A percentile compares a stretch with the other conserved stretches of the same genome.
phyloP scores from a whole-genome alignment of 1,140 invertebrate species.

The Lordiphosa clarofinis region DNA sequence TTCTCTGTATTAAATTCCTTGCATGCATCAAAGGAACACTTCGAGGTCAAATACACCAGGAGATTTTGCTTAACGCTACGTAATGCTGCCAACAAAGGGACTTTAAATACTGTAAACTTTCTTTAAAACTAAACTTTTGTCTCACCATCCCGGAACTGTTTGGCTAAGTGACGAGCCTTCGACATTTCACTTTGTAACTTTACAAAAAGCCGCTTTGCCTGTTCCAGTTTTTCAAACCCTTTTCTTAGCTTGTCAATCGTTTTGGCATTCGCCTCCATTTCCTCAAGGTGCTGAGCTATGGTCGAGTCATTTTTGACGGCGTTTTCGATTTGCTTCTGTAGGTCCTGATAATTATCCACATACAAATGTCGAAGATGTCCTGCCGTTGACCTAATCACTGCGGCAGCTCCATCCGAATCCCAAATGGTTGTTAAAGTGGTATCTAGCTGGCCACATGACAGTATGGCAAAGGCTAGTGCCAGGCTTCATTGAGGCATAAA shows the following conservation, averaged over 20 bases:
- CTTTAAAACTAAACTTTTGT: not conserved
- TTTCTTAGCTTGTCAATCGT: not conserved
- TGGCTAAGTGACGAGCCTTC: conserved; percentile 13
- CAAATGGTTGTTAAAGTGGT: not conserved
- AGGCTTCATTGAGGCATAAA: conserved; percentile 2
- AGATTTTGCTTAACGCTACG: conserved; percentile 15
- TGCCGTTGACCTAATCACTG: not conserved
- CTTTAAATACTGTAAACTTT: not conserved
- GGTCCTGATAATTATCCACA: conserved; percentile 6
- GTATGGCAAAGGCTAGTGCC: conserved; percentile 8
- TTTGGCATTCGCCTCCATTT: not conserved
- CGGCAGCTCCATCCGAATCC: not conserved
- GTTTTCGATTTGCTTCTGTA: not conserved
- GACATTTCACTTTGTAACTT: not conserved
- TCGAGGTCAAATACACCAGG: not conserved
- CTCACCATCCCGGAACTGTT: conserved; percentile 20
- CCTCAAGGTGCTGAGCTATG: not conserved
- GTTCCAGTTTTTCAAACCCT: not conserved
- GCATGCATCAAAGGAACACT: conserved; percentile 10
- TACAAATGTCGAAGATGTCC: not conserved
- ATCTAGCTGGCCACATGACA: conserved; percentile 6
- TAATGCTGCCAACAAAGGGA: conserved; percentile 5
- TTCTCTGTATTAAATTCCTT: conserved; percentile 11
- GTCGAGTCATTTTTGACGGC: not conserved
- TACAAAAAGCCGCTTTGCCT: not conserved